These are phyloP conservation scores for Malthinus seriepunctatus DNA, from an alignment of 2,888 invertebrate species.

Conservation along the genomic window DNA sequence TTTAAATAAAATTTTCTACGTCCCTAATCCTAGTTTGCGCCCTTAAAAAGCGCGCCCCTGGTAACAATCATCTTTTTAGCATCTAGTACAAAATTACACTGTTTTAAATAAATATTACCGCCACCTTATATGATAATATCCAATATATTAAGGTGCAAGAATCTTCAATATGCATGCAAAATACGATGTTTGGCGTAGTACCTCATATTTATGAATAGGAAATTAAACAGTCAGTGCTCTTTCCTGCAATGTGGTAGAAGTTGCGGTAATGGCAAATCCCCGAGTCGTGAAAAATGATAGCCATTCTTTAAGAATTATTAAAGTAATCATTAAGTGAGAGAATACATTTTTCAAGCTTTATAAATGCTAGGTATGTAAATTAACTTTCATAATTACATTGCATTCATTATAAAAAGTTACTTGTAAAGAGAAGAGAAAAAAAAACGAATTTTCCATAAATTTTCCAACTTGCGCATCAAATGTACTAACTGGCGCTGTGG, in stretches of 20 bases:
- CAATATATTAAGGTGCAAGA: slow-evolving; percentile 41
- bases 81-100: too few relatives aligned
- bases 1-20: too few relatives aligned
- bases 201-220: slow-evolving; percentile 41
- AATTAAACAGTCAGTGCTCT: slow-evolving; percentile 33
- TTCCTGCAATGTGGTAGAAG: slow-evolving; percentile 14
- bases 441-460: too few relatives aligned
- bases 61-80: too few relatives aligned
- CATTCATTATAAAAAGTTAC: neutral
- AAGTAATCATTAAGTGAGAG: slow-evolving; percentile 9
- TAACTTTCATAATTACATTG: slow-evolving; percentile 4
- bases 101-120: slow-evolving; percentile 15
- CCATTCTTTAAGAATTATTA: slow-evolving; percentile 20
- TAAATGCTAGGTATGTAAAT: slow-evolving; percentile 2
- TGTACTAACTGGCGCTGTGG: too few relatives aligned
- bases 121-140: slow-evolving; percentile 38
- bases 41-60: too few relatives aligned
- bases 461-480: too few relatives aligned
- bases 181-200: slow-evolving; percentile 38
- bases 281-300: slow-evolving; percentile 16
- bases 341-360: slow-evolving; percentile 6
- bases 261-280: slow-evolving; percentile 16
- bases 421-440: too few relatives aligned
- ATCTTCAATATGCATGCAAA: slow-evolving; percentile 42
- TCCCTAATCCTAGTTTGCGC: too few relatives aligned